Evolutionary conservation across 2,888 invertebrate genomes (phyloP), one percentile per base, ranked within the genome.

Genomic region (Drosophila mercatorum): DNA sequence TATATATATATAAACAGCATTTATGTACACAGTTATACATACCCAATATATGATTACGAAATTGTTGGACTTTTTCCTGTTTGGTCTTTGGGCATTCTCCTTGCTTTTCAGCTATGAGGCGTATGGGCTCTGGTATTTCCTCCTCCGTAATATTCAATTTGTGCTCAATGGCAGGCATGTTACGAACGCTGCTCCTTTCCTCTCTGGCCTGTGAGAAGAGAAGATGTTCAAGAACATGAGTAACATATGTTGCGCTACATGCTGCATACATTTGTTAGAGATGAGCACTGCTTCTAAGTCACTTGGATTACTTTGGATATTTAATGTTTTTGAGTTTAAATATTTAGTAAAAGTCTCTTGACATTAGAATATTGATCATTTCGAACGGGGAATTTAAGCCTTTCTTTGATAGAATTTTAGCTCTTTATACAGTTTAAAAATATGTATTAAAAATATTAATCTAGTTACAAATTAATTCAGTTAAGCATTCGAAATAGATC

Each of bases 31-130:
- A 22, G 22, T 22, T 22, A 22, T 22, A 22, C 66, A 90, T 92
- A 96, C 96, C 96, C 89, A 95, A 95, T 83, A 97, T 96, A 94
- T 96, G 94, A 88, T 95, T 95, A 44, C 95, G 94, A 44, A 97
- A 94, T 84, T 97, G 95, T 76, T 95, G 95, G 63, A 97, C 93
- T n/a, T 95, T 94, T 86, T 95, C 94, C 46, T 94, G 94, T 77
- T 94, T 94, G 17, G 95, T 95, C 89, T 95, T 95, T 2, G 96
- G 95, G 82, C 95, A 94, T 92, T 97, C 97, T 0, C 96, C 95
- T 76, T 94, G 94, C 60, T 94, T 93, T 22, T 73, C 60, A 0
- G 97, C 96, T 90, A 95, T 95, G 82, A 96, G 95, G 82, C 94
- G 91, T 26, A 96, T 92, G 73, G 96, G 95, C 58, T 95, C 94